Evolutionary conservation across 2,888 invertebrate genomes (phyloP).

Genomic region (Litoditis marina): DNA sequence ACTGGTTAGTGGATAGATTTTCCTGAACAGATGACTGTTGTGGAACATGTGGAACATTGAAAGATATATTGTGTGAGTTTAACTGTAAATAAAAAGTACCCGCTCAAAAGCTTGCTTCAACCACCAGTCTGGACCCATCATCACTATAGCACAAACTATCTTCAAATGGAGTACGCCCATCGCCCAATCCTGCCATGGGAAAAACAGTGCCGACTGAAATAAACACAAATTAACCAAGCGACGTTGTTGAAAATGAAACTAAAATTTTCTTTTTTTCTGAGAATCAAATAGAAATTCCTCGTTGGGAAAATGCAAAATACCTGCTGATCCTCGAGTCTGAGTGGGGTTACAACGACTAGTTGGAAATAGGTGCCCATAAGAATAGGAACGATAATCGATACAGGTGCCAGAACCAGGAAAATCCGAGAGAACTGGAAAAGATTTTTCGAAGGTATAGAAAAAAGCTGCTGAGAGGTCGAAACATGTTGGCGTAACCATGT

Average conservation of each 20-base stretch:
- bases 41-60: too few relatives aligned
- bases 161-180: conserved; percentile 94
- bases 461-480: background rate
- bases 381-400: conserved; percentile 85
- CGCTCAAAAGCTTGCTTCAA: conserved; percentile 85
- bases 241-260: conserved; percentile 75
- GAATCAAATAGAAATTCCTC: conserved; percentile 63
- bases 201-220: conserved; percentile 68
- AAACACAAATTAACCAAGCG: too few relatives aligned
- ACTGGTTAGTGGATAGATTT: too few relatives aligned
- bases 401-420: conserved; percentile 70
- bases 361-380: conserved; percentile 88
- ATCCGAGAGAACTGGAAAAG: conserved; percentile 32
- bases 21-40: too few relatives aligned
- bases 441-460: background rate
- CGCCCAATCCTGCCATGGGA: conserved; percentile 83
- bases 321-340: conserved; percentile 74
- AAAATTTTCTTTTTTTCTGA: conserved; percentile 67
- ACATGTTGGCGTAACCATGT: background rate
- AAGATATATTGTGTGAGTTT: too few relatives aligned
- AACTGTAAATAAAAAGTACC: too few relatives aligned
- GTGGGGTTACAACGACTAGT: conserved; percentile 81
- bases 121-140: conserved; percentile 96
- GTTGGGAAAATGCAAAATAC: conserved; percentile 13
- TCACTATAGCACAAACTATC: conserved; percentile 88